A percentile compares a stretch with the other conserved stretches of the same genome.
Conservation (phyloP, 2,113 vertebrate genomes). For the Mus pahari region DNA sequence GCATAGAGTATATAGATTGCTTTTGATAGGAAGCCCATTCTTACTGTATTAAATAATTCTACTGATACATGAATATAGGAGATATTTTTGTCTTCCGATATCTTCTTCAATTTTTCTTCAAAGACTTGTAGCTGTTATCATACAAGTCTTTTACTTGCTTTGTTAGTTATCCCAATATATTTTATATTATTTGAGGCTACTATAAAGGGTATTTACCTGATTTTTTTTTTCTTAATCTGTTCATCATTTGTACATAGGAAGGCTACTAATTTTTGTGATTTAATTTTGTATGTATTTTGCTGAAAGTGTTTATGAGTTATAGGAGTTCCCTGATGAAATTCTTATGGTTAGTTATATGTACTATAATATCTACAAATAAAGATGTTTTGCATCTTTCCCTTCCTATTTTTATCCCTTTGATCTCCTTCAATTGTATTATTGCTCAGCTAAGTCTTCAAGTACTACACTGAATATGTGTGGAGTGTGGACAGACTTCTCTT, state of each 20-base stretch:
- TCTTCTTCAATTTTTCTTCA: neutral
- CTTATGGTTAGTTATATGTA: neutral
- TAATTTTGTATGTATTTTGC: neutral
- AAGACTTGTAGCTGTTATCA: neutral
- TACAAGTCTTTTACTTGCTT: neutral
- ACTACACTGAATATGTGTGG: neutral
- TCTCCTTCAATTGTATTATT: neutral
- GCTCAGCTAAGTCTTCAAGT: neutral
- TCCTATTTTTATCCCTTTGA: neutral
- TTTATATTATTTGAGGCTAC: neutral
- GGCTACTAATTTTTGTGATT: neutral
- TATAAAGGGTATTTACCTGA: neutral
- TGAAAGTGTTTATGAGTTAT: neutral
- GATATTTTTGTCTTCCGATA: neutral
- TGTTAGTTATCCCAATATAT: neutral
- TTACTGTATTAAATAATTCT: neutral
- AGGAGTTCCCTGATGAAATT: neutral
- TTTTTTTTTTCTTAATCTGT: neutral
- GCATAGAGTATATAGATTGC: neutral
- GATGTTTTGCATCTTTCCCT: neutral
- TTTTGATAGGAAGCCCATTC: neutral
- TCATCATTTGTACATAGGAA: neutral
- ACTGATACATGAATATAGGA: neutral
- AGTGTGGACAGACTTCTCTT: neutral
- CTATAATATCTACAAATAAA: neutral